phyloP scores from a whole-genome alignment of 2,797 vertebrate species.

The Gadopsis marmoratus region DNA sequence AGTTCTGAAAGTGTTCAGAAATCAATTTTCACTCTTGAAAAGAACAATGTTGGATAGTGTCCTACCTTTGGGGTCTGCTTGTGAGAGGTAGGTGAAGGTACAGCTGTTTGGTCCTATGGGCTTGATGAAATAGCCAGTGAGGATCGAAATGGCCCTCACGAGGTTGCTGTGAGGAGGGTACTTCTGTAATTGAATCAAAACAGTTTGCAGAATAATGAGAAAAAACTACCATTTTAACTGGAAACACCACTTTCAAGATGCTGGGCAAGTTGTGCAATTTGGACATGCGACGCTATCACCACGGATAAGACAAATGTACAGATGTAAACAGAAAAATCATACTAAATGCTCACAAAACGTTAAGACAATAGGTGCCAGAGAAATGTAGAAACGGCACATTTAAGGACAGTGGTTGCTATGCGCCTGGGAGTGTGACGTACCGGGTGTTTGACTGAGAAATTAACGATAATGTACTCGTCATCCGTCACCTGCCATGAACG shows the following conservation, averaged over 20 bases:
- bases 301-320: neutral
- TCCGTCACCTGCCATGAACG: constrained; percentile 84
- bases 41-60: neutral
- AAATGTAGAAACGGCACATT: neutral
- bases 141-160: constrained; percentile 87
- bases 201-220: neutral
- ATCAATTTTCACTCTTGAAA: neutral
- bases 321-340: neutral
- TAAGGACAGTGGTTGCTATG: constrained; percentile 2
- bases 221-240: neutral
- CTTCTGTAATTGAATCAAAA: constrained; percentile 73
- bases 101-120: constrained; percentile 85
- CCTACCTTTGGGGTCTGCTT: constrained; percentile 90
- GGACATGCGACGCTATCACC: neutral
- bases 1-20: neutral
- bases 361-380: neutral
- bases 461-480: constrained; percentile 80
- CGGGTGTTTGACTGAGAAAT: constrained; percentile 86
- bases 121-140: constrained; percentile 87
- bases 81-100: constrained; percentile 87
- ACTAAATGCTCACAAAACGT: constrained; percentile 4
- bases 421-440: constrained; percentile 63
- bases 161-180: constrained; percentile 77
- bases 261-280: neutral
- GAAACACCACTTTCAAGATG: neutral